Conservation (phyloP, 2,113 vertebrate genomes). For the Ciconia stormi region DNA sequence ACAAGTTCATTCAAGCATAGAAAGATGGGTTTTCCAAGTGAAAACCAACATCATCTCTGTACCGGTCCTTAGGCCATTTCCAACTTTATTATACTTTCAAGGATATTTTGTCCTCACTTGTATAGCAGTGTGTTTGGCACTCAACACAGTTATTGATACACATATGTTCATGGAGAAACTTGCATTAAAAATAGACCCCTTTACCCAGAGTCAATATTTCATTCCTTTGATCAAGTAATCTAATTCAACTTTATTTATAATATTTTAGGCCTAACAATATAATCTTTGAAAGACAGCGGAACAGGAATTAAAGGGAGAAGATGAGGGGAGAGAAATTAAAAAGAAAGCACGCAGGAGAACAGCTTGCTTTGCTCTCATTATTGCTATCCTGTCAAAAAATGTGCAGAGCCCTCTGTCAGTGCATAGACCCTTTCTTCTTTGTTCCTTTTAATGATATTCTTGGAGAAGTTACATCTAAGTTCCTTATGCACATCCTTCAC, state of each 20-base stretch:
- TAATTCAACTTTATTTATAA: background rate
- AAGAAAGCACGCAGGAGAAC: background rate
- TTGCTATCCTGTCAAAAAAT: conserved; percentile 15
- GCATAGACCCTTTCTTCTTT: conserved; percentile 7
- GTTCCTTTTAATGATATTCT: conserved; percentile 53
- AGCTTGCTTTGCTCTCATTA: conserved; percentile 32
- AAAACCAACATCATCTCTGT: background rate
- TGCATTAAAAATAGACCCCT: background rate
- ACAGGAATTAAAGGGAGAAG: background rate
- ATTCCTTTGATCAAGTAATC: background rate
- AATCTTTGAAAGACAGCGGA: background rate
- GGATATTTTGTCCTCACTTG: background rate
- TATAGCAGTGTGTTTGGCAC: background rate
- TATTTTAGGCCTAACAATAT: background rate
- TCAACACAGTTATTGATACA: background rate
- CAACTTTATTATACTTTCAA: background rate
- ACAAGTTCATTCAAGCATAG: background rate
- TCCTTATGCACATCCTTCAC: background rate
- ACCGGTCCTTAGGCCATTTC: background rate
- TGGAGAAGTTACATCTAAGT: background rate
- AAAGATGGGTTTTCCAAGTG: background rate
- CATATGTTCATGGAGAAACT: background rate
- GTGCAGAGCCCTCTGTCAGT: background rate
- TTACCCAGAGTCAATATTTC: background rate
- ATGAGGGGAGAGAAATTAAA: background rate